phyloP scores from a whole-genome alignment of 2,888 invertebrate genomes.

The Endomychus coccineus region DNA sequence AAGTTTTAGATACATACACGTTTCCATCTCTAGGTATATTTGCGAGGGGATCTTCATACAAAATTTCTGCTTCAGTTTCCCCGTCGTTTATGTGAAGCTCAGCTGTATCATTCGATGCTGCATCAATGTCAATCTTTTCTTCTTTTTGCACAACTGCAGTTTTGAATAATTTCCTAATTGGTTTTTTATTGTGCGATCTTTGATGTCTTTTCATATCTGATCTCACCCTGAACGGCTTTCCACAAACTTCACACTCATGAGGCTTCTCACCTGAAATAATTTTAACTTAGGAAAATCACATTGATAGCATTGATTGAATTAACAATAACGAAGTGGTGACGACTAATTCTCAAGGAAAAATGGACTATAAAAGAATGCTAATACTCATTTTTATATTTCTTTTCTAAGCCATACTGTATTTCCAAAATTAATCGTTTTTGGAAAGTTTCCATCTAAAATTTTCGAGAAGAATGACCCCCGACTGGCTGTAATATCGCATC shows the following conservation, averaged over 20 bases:
- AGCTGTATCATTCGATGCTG: slow-evolving; percentile 33
- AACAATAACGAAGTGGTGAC: no score
- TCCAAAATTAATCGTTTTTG: no score
- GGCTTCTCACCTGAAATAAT: slow-evolving; percentile 63
- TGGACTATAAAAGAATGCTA: no score
- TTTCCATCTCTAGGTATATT: slow-evolving; percentile 23
- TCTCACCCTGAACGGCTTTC: slow-evolving; percentile 73
- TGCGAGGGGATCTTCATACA: slow-evolving; percentile 34
- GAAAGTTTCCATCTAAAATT: no score
- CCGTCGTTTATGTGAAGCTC: slow-evolving; percentile 36
- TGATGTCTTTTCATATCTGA: slow-evolving; percentile 78
- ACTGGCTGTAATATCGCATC: no score
- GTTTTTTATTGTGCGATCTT: slow-evolving; percentile 55
- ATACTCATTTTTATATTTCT: no score
- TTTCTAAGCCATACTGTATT: no score
- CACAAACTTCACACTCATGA: slow-evolving; percentile 66
- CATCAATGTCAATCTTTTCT: slow-evolving; percentile 26
- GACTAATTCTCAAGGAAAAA: no score
- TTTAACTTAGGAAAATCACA: no score
- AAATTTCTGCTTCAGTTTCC: slow-evolving; percentile 36
- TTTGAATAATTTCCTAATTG: slow-evolving; percentile 14
- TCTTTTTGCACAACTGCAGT: slow-evolving; percentile 22
- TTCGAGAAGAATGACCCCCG: no score
- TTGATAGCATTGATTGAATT: no score
- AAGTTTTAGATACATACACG: slow-evolving; percentile 24